phyloP scores from a whole-genome alignment of 2,113 vertebrate species.

The Corythornis madagascariensis region DNA sequence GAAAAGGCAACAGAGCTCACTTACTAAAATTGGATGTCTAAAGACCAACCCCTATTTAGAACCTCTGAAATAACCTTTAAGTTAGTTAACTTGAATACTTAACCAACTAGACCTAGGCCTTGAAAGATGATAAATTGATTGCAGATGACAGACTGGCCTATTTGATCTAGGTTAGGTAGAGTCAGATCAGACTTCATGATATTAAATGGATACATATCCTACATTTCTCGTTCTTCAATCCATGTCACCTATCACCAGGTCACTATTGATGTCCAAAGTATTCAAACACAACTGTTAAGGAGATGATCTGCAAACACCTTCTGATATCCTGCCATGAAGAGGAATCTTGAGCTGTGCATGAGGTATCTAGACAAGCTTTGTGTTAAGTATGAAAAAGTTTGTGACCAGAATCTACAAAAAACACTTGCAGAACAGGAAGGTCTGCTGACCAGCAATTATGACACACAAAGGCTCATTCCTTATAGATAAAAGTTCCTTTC shows the following conservation, averaged over 20 bases:
- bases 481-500: neutral
- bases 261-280: neutral
- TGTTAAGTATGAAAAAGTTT: neutral
- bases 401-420: neutral
- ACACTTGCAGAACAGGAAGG: neutral
- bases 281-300: neutral
- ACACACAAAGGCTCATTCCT: neutral
- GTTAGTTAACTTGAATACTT: neutral
- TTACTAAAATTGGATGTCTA: neutral
- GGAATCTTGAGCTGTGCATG: neutral
- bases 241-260: neutral
- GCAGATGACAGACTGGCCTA: neutral
- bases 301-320: neutral
- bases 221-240: slow-evolving; percentile 10
- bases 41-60: neutral
- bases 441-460: neutral
- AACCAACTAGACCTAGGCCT: neutral
- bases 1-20: neutral
- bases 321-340: neutral
- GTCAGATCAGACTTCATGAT: neutral
- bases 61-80: neutral
- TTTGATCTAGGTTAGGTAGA: neutral
- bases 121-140: neutral
- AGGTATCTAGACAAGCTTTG: neutral
- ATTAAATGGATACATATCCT: slow-evolving; percentile 19